Evolutionary conservation across 2,797 vertebrate species (phyloP).

Genomic region (Sebastes matsubarae): DNA sequence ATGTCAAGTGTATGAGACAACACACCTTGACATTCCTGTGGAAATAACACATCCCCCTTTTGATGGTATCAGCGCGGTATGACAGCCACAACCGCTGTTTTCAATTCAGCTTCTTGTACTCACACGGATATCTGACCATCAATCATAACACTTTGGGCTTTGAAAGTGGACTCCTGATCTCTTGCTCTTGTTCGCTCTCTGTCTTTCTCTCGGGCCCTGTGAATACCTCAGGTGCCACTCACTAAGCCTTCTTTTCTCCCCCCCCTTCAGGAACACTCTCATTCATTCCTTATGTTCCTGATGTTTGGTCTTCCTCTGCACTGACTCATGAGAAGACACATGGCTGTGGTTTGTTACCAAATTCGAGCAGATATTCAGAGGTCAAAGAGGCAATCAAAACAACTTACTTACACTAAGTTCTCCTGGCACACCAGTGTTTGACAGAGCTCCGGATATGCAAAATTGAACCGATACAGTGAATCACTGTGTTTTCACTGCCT

Average conservation of each 20-base stretch:
- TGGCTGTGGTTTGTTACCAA: conserved; percentile 40
- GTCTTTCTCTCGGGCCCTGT: conserved; percentile 30
- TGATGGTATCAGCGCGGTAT: conserved; percentile 20
- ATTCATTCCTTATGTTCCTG: conserved; percentile 62
- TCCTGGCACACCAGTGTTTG: conserved; percentile 32
- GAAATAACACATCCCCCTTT: conserved; percentile 30
- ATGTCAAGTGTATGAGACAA: conserved; percentile 16
- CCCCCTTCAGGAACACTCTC: conserved; percentile 24
- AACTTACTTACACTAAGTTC: conserved; percentile 29
- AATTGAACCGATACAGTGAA: conserved; percentile 29
- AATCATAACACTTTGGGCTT: conserved; percentile 51
- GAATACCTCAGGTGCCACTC: conserved; percentile 63
- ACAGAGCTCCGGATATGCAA: conserved; percentile 35
- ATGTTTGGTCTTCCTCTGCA: conserved; percentile 51
- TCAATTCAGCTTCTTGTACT: conserved; percentile 44
- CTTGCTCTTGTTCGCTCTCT: conserved; percentile 27
- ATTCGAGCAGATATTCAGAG: conserved; percentile 16
- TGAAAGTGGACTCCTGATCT: conserved; percentile 53
- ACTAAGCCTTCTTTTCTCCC: neutral
- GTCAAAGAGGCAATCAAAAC: conserved; percentile 56
- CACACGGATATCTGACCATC: conserved; percentile 47
- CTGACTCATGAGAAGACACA: conserved; percentile 54
- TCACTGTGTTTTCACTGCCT: conserved; percentile 48
- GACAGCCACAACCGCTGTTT: conserved; percentile 60
- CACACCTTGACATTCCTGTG: conserved; percentile 26